Conservation (phyloP, 2,113 vertebrate genomes). For the Oreochromis aureus region DNA sequence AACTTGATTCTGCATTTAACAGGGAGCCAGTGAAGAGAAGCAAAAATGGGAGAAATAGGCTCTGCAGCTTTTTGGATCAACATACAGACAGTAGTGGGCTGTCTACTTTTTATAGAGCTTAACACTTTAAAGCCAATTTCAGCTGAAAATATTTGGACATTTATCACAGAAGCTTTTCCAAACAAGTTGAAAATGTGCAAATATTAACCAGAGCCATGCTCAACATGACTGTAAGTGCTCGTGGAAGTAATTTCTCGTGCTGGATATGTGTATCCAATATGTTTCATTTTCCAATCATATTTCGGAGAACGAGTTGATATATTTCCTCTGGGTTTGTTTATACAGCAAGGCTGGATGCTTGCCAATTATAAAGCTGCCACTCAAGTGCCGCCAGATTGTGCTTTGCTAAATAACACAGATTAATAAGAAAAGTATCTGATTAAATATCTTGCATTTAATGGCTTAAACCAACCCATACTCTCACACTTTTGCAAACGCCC, state of each 20-base stretch:
- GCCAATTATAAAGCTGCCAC: conserved; percentile 20
- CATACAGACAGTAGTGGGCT: not conserved
- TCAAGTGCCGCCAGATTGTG: not conserved
- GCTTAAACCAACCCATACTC: not conserved
- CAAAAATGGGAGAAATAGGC: not conserved
- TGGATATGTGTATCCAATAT: not conserved
- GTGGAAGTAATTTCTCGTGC: not conserved
- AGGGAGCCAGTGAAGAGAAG: not conserved
- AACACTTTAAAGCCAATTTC: not conserved
- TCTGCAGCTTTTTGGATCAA: not conserved
- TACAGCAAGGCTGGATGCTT: not conserved
- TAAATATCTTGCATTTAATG: not conserved
- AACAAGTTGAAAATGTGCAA: not conserved
- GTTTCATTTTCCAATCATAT: not conserved
- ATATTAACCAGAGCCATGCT: not conserved
- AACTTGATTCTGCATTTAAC: not conserved
- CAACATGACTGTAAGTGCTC: not conserved
- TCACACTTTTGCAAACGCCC: not conserved
- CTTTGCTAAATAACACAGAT: conserved; percentile 3
- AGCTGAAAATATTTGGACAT: not conserved
- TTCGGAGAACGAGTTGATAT: not conserved
- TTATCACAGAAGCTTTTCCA: not conserved
- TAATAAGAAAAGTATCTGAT: not conserved
- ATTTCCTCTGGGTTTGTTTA: conserved; percentile 16
- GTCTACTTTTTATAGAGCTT: not conserved